Base-by-base conservation (phyloP, 2,888 invertebrate genomes). In the Trachelus tabidus region DNA sequence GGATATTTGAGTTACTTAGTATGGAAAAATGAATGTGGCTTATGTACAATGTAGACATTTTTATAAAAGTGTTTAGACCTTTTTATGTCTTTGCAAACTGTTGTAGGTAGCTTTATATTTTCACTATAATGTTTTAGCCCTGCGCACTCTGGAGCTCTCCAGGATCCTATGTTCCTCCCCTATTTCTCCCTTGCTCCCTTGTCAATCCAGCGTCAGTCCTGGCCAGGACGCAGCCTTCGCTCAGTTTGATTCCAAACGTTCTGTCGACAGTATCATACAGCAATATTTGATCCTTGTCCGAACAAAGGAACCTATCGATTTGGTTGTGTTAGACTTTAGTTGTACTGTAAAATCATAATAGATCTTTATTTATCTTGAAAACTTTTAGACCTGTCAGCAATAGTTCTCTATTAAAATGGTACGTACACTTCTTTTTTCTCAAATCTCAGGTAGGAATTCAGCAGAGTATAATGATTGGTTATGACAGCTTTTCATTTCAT, bases 401-500 rank as follows among this genome's bases (percentile, higher is more conserved):
- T 81, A 77, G 79, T 80, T 78, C 77, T 75, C 73, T 79, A 80
- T 81, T 85, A 89, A 87, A 86, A 91, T 91, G 91, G 90, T 91
- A 90, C 83, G 90, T 90, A 84, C 77, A 83, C 79, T 83, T 76
- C 80, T 83, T 81, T 81, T 56, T 81, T 83, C 81, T 83, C 83
- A 79, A 69, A 79, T 81, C 79, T 81, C 89, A 90, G 90, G 90
- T 90, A 90, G 82, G 83, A 87, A 86, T 87, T 88, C 90, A 78
- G 73, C 83, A 84, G 81, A 82, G 86, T 81, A 85, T 85, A 85
- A 87, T 90, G 86, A 91, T 91, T 88, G 87, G 83, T 87, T 89
- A 89, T 88, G 91, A 91, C 91, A 90, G 91, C 90, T 90, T 89
- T 88, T 91, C 90, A 89, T 90, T 86, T 88, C 87, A 87, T 89